Base-by-base conservation (phyloP, 2,113 vertebrate species). In the Ptychochromis oligacanthus region DNA sequence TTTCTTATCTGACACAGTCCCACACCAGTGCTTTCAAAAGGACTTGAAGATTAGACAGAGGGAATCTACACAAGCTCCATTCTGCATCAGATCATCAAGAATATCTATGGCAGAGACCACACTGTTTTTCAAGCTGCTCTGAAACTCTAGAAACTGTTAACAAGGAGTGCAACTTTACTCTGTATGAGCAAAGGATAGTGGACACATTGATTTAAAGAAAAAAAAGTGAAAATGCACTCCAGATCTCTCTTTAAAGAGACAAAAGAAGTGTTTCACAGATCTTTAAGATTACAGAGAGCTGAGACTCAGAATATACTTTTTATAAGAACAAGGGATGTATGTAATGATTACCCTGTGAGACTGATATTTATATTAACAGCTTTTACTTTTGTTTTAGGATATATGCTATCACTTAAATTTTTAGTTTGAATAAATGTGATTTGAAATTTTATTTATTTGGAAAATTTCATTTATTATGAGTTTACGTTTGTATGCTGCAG, bases 401-500 rank as follows among this genome's bases (percentile, higher is more conserved):
- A 54, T 5, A 54, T 72, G 46, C 0, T 31, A 54, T 52, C 46
- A n/a, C 6, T 54, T 31, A 54, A 13, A 31, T 28, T 31, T 52
- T 52, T 70, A 70, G 22, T 18, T 28, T 28, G 26, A 28, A 0
- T 67, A 67, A 46, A 26, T 67, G 22, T 26, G 40, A 67, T 28
- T 67, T 46, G 8, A 43, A 43, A 43, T 13, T 14, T 11, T 43
- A 43, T 40, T 40, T 46, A 14, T 46, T 49, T 49, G 46, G 46
- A 72, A 72, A 49, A 31, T 70, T 52, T 13, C 1, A 28, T 70
- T 28, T 49, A 49, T 49, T 70, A 20, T 7, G 15, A 43, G 0
- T 49, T 46, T 70, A 49, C 7, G 28, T 20, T 70, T 70, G 9
- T 52, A 70, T 28, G 15, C 24, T 0, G 0, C 14, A 70, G 0